Evolutionary conservation across 2,888 invertebrate genomes (phyloP), one percentile per base, ranked within the genome.

Genomic region (Panorpa germanica): DNA sequence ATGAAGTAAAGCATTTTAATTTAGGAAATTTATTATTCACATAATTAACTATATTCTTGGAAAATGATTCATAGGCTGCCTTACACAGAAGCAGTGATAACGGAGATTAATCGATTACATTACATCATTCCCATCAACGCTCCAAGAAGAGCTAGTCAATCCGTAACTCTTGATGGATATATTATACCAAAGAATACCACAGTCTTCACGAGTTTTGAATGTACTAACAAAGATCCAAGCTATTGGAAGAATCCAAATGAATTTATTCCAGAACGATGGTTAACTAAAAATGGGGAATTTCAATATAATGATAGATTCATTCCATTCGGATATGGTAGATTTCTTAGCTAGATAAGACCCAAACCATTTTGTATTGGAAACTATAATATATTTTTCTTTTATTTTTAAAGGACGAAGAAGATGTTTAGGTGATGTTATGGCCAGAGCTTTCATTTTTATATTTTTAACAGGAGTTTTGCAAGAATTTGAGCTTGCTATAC

Each of bases 211-310:
- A 61, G 63, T 28, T 20, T 64, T 11, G 52, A 61, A 39, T 61
- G 65, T 2, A 57, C 70, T 4, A 59, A 67, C 39, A 58, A 61
- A 46, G 65, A 71, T 41, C 47, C 57, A 15, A 41, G 53, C 2
- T 52, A 63, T 34, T 75, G 69, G 65, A 51, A 52, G 1, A 65
- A 74, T 39, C 73, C 75, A 0, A 50, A 65, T 14, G 47, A 41
- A 3, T 75, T 74, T 42, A 53, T 62, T 3, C 75, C 75, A 0
- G 70, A 72, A 43, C 54, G 75, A 37, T 73, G 72, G 51, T 53
- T 72, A 28, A 48, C 57, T 38, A 37, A 42, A 0, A 36, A 48
- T 16, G 52, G 52, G 23, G 43, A 45, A 29, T 33, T 54, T 10
- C 31, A 44, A 3, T 30, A 36, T 13, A 38, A 44, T 18, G 52